Percentiles rank a stretch among this genome's conserved stretches.
phyloP scores from a whole-genome alignment of 2,888 invertebrate species.

The Pemphredon lugubris region DNA sequence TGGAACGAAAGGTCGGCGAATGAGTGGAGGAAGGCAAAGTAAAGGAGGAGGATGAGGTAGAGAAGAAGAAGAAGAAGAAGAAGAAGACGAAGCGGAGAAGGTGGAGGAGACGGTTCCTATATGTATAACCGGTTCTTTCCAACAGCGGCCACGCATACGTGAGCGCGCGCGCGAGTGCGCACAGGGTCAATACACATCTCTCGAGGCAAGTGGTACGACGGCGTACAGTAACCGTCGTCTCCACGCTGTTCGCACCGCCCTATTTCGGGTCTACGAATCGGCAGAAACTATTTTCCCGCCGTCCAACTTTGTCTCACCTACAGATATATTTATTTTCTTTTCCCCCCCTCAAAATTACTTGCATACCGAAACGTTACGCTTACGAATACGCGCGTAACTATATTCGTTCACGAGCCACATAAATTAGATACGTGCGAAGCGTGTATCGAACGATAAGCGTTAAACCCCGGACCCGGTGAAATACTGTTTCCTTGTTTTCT shows the following conservation, averaged over 20 bases:
- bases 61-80: conserved; percentile 26
- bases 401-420: conserved; percentile 51
- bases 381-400: conserved; percentile 17
- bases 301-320: conserved; percentile 33
- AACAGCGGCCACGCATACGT: conserved; percentile 61
- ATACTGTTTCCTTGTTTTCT: conserved; percentile 51
- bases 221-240: conserved; percentile 49
- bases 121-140: conserved; percentile 74
- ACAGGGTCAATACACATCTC: conserved; percentile 49
- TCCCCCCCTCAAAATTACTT: conserved; percentile 15
- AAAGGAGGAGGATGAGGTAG: conserved; percentile 31
- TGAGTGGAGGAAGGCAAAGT: conserved; percentile 51
- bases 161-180: too few relatives aligned
- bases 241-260: conserved; percentile 66
- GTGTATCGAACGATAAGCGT: conserved; percentile 28
- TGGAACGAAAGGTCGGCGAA: conserved; percentile 64
- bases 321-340: conserved; percentile 49
- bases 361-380: conserved; percentile 8
- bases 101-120: conserved; percentile 68
- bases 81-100: conserved; percentile 32
- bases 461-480: conserved; percentile 28
- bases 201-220: conserved; percentile 38
- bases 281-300: conserved; percentile 41
- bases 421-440: conserved; percentile 42
- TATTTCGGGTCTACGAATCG: conserved; percentile 66